Evolutionary conservation across 2,113 vertebrate genomes (phyloP).

Genomic region (Carassius carassius): DNA sequence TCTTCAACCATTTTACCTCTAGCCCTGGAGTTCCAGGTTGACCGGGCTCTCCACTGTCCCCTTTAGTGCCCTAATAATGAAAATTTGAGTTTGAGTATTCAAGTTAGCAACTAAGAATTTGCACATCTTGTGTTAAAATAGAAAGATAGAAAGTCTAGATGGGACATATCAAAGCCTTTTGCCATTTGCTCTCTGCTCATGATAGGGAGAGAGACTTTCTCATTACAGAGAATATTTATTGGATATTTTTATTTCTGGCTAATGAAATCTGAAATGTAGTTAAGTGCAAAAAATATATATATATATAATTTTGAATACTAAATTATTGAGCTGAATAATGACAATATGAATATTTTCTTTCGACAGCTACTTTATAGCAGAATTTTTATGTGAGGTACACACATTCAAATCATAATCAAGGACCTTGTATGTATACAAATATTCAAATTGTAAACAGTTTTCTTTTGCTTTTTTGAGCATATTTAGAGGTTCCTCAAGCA

Average conservation of each 20-base stretch:
- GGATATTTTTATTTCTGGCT: neutral
- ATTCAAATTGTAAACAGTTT: neutral
- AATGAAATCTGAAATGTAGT: neutral
- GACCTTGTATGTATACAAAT: neutral
- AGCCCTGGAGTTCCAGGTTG: conserved; percentile 77
- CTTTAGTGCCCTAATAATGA: conserved; percentile 84
- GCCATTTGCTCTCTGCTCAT: neutral
- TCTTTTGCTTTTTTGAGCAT: neutral
- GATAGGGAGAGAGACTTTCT: neutral
- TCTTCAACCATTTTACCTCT: conserved; percentile 80
- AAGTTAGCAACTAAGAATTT: conserved; percentile 21
- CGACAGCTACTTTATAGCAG: too few relatives aligned
- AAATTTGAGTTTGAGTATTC: conserved; percentile 36
- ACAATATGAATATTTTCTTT: too few relatives aligned
- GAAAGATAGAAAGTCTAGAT: neutral
- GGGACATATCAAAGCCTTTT: neutral
- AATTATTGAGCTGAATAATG: too few relatives aligned
- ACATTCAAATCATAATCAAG: neutral
- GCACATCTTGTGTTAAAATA: neutral
- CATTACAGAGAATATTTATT: neutral
- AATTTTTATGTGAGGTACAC: too few relatives aligned
- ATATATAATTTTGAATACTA: too few relatives aligned
- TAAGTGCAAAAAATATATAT: too few relatives aligned
- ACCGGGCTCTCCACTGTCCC: conserved; percentile 83
- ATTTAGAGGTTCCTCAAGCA: neutral